phyloP scores from a whole-genome alignment of 2,888 invertebrate species.

The Anoplius nigerrimus region DNA sequence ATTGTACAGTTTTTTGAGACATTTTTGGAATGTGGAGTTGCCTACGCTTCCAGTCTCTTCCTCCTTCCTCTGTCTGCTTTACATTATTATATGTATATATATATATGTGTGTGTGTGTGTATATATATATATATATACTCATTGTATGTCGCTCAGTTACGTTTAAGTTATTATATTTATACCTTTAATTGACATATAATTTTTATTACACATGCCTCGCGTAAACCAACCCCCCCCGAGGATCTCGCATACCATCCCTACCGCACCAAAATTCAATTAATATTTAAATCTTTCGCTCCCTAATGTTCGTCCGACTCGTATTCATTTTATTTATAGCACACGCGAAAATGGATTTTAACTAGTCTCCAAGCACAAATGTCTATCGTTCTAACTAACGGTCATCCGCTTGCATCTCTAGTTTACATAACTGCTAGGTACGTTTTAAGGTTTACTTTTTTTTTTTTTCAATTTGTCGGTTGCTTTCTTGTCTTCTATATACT shows the following conservation, averaged over 20 bases:
- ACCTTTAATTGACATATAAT: slow-evolving; percentile 56
- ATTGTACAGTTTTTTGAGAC: slow-evolving; percentile 44
- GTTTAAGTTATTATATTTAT: slow-evolving; percentile 31
- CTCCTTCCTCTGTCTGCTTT: not conserved
- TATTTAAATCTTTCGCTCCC: too few relatives aligned
- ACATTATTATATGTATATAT: slow-evolving; percentile 11
- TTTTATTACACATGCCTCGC: slow-evolving; percentile 42
- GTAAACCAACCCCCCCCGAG: slow-evolving; percentile 39
- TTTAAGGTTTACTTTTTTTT: not conserved
- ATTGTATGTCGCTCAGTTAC: too few relatives aligned
- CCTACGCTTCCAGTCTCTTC: not conserved
- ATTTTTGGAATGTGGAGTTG: not conserved
- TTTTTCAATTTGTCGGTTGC: not conserved
- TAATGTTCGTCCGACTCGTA: too few relatives aligned
- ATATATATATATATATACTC: slow-evolving; percentile 2
- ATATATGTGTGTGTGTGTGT: not conserved
- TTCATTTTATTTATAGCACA: not conserved
- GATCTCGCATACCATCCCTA: not conserved
- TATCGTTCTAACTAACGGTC: not conserved
- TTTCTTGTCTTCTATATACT: not conserved
- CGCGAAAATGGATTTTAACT: not conserved
- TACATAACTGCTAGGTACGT: not conserved
- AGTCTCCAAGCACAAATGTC: not conserved
- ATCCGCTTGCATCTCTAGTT: not conserved
- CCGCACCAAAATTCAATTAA: not conserved